These are phyloP conservation scores for Scaptodrosophila latifasciaeformis DNA, from an alignment of 2,888 invertebrate species.

Conservation along the genomic window DNA sequence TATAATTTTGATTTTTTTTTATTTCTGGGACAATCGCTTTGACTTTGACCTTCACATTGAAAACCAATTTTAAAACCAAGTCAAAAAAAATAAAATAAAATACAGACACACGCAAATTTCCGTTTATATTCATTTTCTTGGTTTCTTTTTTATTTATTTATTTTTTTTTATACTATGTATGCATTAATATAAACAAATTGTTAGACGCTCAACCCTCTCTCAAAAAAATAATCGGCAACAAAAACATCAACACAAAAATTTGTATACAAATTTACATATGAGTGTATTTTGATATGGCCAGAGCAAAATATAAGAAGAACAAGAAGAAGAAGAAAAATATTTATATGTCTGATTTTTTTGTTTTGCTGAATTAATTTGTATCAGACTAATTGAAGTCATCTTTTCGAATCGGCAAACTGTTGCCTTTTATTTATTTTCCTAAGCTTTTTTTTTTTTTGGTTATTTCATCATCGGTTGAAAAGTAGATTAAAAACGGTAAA, in stretches of 20 bases:
- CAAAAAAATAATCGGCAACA: not conserved
- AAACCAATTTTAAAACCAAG: conserved; percentile 50
- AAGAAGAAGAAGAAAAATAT: no score
- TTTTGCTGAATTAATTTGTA: conserved; percentile 11
- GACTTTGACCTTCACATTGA: conserved; percentile 61
- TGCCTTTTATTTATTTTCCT: no score
- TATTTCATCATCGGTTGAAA: no score
- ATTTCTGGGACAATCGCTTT: conserved; percentile 14
- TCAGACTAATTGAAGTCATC: conserved; percentile 23
- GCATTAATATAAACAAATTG: conserved; percentile 37
- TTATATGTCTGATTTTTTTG: no score
- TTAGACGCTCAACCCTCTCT: conserved; percentile 26
- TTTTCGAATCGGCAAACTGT: no score
- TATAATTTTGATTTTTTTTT: not conserved
- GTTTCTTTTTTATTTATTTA: conserved; percentile 17
- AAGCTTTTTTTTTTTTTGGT: no score
- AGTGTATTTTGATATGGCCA: not conserved
- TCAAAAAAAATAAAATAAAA: conserved; percentile 22
- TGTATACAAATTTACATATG: conserved; percentile 35
- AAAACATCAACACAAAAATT: conserved; percentile 14
- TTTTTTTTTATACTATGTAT: not conserved
- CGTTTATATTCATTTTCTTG: conserved; percentile 14
- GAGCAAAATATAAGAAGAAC: no score
- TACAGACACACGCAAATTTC: conserved; percentile 5
- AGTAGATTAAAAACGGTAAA: no score